Base-by-base conservation (phyloP, 2,113 vertebrate species). In the Hassar affinis region DNA sequence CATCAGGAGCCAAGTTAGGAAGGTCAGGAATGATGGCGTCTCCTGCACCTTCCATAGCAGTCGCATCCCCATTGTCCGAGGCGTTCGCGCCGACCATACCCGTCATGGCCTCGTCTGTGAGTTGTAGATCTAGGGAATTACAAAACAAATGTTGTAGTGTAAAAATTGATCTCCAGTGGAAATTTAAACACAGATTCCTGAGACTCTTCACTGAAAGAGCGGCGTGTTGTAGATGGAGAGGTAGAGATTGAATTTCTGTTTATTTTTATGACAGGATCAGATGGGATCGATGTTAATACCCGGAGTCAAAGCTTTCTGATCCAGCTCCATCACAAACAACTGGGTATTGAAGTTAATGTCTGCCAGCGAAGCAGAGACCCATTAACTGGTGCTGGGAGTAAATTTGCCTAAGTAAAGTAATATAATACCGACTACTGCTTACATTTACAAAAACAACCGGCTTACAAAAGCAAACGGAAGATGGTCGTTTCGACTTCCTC, bases 21-120 rank as follows among this genome's bases (percentile, higher is more conserved):
- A 90, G 83, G 59, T 92, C 91, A 38, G 91, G 90, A 80, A 90
- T 80, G 79, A 89, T 90, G 22, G 86, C 86, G 76, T 92, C 91
- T 54, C 89, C 93, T 20, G 93, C 88, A 78, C 85, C 91, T 85
- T 93, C 92, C 91, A 92, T 90, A 79, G 61, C 87, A 75, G 90
- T 61, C 25, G 85, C 74, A 42, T 84, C 85, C 22, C 86, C 87
- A 14, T 80, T 88, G n/a, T 88, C 89, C 10, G 90, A 85, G 82
- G 92, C 88, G 81, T 93, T 91, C 81, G 92, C 89, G 85, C 94
- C 90, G 85, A 94, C 88, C 91, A 94, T 94, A 88, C 91, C 93
- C 86, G 88, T 90, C 82, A 91, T 86, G 15, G 86, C 85, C 57
- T 89, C 84, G n/a, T 90, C 89, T 76, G 79, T 83, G 83, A 88